phyloP scores from a whole-genome alignment of 2,797 vertebrate genomes.

The Aeoliscus strigatus region DNA sequence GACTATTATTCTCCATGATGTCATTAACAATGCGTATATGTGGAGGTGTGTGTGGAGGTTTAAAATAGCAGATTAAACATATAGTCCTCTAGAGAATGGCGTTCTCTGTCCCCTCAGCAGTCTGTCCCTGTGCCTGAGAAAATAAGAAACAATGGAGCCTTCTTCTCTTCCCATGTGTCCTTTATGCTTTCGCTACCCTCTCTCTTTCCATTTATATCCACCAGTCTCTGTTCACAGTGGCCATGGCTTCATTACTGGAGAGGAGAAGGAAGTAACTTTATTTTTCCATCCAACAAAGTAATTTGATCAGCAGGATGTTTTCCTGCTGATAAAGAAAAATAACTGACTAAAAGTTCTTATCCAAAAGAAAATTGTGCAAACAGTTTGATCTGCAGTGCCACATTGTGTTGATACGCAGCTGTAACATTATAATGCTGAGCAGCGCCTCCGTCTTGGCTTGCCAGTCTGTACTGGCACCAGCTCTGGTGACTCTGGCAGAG shows the following conservation, averaged over 20 bases:
- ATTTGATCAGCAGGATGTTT: no score
- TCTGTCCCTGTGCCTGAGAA: constrained; percentile 16
- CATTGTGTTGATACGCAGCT: constrained; percentile 55
- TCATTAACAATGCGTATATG: constrained; percentile 4
- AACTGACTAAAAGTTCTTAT: no score
- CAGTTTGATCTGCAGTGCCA: constrained; percentile 19
- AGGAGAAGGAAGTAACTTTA: constrained; percentile 5
- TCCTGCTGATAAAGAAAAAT: no score
- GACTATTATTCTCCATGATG: no score
- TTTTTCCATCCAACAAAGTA: not conserved
- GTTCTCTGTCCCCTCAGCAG: constrained; percentile 20
- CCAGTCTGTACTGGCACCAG: constrained; percentile 29
- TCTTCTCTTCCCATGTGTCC: constrained; percentile 36
- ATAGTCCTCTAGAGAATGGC: constrained; percentile 36
- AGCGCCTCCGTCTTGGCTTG: constrained; percentile 42
- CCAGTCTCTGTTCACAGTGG: constrained; percentile 28
- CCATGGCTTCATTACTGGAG: constrained; percentile 38
- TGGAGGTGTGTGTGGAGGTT: constrained; percentile 15
- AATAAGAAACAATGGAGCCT: constrained; percentile 48
- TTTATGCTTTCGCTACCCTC: no score
- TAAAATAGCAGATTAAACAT: constrained; percentile 52
- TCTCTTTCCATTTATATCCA: constrained; percentile 48
- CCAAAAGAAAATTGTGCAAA: no score
- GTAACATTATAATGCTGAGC: constrained; percentile 60
- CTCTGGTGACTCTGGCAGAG: constrained; percentile 20